phyloP scores from a whole-genome alignment of 2,888 invertebrate genomes.

The Tridacna crocea region DNA sequence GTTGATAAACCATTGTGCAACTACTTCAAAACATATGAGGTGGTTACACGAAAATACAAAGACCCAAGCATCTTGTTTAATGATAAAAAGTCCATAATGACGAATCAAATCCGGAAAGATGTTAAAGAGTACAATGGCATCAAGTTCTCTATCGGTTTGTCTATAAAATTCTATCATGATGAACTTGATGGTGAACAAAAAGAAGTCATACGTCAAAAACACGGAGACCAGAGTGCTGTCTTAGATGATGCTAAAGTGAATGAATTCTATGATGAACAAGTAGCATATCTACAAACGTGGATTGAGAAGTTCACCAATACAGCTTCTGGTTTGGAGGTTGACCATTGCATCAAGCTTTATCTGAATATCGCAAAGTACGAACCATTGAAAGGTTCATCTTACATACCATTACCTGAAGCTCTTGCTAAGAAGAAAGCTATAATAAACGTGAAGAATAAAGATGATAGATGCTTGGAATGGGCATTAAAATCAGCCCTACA shows the following conservation, averaged over 20 bases:
- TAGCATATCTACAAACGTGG: too few relatives aligned
- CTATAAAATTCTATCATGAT: too few relatives aligned
- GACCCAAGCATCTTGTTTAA: slow-evolving; percentile 32
- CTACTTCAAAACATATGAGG: too few relatives aligned
- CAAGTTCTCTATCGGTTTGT: slow-evolving; percentile 29
- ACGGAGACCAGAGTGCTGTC: too few relatives aligned
- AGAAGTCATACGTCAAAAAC: too few relatives aligned
- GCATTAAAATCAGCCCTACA: too few relatives aligned
- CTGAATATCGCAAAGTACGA: too few relatives aligned
- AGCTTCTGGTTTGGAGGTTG: slow-evolving; percentile 33
- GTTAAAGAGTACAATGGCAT: slow-evolving; percentile 29
- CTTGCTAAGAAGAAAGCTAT: slow-evolving; percentile 42
- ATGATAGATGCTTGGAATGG: slow-evolving; percentile 37
- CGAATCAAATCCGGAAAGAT: slow-evolving; percentile 16
- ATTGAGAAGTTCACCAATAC: slow-evolving; percentile 41
- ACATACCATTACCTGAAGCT: slow-evolving; percentile 34
- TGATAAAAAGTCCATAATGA: slow-evolving; percentile 38
- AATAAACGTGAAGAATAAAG: slow-evolving; percentile 34
- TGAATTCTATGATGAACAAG: too few relatives aligned
- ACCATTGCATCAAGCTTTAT: slow-evolving; percentile 40
- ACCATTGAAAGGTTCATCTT: slow-evolving; percentile 44
- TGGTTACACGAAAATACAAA: too few relatives aligned
- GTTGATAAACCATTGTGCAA: too few relatives aligned
- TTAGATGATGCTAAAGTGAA: too few relatives aligned
- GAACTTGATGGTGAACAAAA: too few relatives aligned